phyloP scores from a whole-genome alignment of 2,888 invertebrate genomes.

The Troides helena region DNA sequence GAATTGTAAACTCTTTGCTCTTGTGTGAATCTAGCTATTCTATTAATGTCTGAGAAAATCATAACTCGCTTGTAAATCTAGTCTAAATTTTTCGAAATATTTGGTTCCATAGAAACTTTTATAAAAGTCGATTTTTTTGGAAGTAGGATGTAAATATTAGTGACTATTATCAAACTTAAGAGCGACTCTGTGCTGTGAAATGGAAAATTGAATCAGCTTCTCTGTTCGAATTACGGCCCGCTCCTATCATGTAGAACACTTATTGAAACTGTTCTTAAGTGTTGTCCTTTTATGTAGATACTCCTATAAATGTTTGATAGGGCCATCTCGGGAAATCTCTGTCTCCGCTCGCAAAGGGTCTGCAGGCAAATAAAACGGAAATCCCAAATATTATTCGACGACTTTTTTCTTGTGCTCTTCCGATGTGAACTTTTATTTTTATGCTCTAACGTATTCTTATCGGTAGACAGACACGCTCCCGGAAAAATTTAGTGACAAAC shows the following conservation, averaged over 20 bases:
- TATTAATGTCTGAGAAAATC: background rate
- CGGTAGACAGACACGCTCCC: slow-evolving; percentile 71
- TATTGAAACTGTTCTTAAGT: slow-evolving; percentile 78
- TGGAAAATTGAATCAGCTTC: slow-evolving; percentile 33
- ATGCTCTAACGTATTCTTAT: slow-evolving; percentile 79
- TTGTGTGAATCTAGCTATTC: background rate
- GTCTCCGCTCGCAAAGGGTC: slow-evolving; percentile 78
- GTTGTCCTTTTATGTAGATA: slow-evolving; percentile 79
- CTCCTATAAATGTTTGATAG: slow-evolving; percentile 80
- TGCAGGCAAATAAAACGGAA: slow-evolving; percentile 78
- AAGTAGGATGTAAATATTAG: slow-evolving; percentile 8
- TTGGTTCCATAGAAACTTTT: background rate
- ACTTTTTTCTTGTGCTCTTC: slow-evolving; percentile 71
- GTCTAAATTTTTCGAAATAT: background rate
- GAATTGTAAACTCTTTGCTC: background rate
- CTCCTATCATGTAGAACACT: slow-evolving; percentile 65
- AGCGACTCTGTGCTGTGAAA: slow-evolving; percentile 25
- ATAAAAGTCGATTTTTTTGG: background rate
- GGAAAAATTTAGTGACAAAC: slow-evolving; percentile 71
- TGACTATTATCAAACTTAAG: slow-evolving; percentile 16
- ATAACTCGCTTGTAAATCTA: too few species aligned
- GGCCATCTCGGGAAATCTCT: slow-evolving; percentile 79
- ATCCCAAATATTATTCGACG: slow-evolving; percentile 79
- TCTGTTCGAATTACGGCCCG: slow-evolving; percentile 40
- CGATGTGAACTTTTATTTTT: slow-evolving; percentile 80